These are phyloP conservation scores for human DNA, from an alignment of 2,113 vertebrate genomes.

Conservation along the genomic window GRCh38 chr3:16321001-16321500, in stretches of 20 bases:
- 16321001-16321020: neutral
- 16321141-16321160: no score
- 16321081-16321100: no score
- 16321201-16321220: neutral
- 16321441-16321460: accelerated
- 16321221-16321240: neutral
- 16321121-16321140: neutral
- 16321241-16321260: neutral
- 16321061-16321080: neutral
- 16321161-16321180: neutral
- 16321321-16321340: neutral
- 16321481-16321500: neutral
- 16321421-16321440: accelerated
- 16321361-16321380: neutral
- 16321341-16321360: neutral
- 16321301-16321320: neutral
- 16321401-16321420: no score
- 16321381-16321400: neutral
- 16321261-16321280: neutral
- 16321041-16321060: neutral
- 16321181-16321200: accelerated
- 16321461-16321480: neutral
- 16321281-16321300: neutral
- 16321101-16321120: no score
- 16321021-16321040: neutral